phyloP scores from a whole-genome alignment of 2,888 invertebrate genomes.

The Drosophila anceps region DNA sequence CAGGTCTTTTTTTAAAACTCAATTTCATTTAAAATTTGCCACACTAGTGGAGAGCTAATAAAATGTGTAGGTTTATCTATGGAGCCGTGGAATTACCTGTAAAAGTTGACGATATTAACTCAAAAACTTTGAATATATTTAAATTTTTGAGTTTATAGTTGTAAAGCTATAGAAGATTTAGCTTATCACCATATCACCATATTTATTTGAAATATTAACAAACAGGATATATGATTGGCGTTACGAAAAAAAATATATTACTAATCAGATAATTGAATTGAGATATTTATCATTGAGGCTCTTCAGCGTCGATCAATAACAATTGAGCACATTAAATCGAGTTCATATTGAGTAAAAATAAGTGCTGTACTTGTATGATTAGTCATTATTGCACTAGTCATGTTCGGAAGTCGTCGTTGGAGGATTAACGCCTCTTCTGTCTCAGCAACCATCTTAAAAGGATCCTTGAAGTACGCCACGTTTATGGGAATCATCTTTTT shows the following conservation, averaged over 20 bases:
- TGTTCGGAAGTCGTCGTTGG: constrained; percentile 43
- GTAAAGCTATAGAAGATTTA: too few species aligned
- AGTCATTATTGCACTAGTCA: constrained; percentile 36
- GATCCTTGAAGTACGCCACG: constrained; percentile 42
- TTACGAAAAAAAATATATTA: not conserved
- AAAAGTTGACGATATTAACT: too few species aligned
- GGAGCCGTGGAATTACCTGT: too few species aligned
- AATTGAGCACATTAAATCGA: not conserved
- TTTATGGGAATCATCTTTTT: constrained; percentile 57
- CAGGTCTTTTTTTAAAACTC: too few species aligned
- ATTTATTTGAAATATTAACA: not conserved
- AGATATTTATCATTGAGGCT: constrained; percentile 18
- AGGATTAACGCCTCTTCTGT: constrained; percentile 40
- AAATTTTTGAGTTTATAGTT: too few species aligned
- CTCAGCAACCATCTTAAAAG: constrained; percentile 32
- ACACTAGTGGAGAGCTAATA: too few species aligned
- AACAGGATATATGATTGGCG: not conserved
- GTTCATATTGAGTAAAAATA: not conserved
- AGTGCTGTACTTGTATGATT: not conserved
- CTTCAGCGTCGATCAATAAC: too few species aligned
- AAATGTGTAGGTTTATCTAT: too few species aligned
- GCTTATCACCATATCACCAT: too few species aligned
- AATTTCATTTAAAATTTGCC: too few species aligned
- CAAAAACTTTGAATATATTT: too few species aligned
- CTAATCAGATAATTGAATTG: not conserved